Evolutionary conservation across 2,113 vertebrate genomes (phyloP), one percentile per base, ranked within the genome.

Genomic region (Motacilla tschutschensis): DNA sequence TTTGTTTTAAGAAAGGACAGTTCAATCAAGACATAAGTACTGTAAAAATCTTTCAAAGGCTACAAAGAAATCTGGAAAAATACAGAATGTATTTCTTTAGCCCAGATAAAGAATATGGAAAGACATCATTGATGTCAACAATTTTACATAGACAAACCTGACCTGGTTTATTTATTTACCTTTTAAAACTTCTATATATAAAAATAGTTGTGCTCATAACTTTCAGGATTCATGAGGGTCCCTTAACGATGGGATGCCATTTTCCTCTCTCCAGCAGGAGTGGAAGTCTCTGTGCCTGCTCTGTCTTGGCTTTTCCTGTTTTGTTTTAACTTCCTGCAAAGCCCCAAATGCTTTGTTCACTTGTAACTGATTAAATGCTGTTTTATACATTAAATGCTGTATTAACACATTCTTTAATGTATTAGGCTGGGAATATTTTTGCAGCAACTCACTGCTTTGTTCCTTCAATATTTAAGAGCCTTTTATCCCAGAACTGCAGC

Each of bases 101-200:
- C 94, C 97, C 97, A 97, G 96, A 98, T 97, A 95, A 87, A 96
- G 97, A 97, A 98, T 97, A 97, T 96, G 97, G 97, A 98, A 98
- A 97, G 98, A 99, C 99, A 99, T 99, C 98, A 99, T 98, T 99
- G 99, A 99, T 98, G 98, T 98, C 98, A 98, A 98, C 97, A 98
- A 98, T 98, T 98, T 97, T 98, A 98, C 97, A 98, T 97, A 98
- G 87, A 98, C 98, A 98, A 99, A 98, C 98, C 98, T 95, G 94
- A 97, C 88, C 91, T 94, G 98, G 98, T 98, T 98, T 96, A 98
- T 97, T 98, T 95, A 97, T 92, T 96, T 96, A 97, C 85, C 85
- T 79, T 73, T 95, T 90, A 94, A 95, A 94, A 97, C 91, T 96
- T 97, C 96, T 97, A 96, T 97, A 97, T 97, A 97, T 96, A 98